Evolutionary conservation across 2,888 invertebrate genomes (phyloP).

Genomic region (Catocala nupta): DNA sequence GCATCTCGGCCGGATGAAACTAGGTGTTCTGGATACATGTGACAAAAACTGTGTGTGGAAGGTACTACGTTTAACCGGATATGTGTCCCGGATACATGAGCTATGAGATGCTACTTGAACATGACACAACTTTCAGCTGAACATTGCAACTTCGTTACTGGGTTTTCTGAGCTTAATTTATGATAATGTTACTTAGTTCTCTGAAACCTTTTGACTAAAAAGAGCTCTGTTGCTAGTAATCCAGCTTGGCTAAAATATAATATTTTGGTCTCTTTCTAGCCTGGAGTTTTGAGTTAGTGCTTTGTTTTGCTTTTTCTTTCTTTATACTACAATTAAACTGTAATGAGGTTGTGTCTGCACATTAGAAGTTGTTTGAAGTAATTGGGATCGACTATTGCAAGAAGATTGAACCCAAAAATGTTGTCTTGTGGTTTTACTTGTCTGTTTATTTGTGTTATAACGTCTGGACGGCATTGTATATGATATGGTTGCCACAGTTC

Average conservation of each 20-base stretch:
- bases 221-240: neutral
- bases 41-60: conserved; percentile 44
- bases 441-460: too few relatives aligned
- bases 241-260: neutral
- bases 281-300: neutral
- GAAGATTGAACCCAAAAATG: too few relatives aligned
- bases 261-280: neutral
- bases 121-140: conserved; percentile 23
- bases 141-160: conserved; percentile 1
- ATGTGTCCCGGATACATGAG: conserved; percentile 52
- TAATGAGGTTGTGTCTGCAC: too few relatives aligned
- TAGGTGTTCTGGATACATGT: conserved; percentile 53
- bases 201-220: neutral
- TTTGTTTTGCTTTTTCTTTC: too few relatives aligned
- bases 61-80: conserved; percentile 38
- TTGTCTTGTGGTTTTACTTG: too few relatives aligned
- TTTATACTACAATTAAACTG: too few relatives aligned
- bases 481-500: too few relatives aligned
- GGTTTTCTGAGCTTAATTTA: conserved; percentile 1
- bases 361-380: too few relatives aligned
- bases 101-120: conserved; percentile 40
- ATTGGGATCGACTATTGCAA: too few relatives aligned
- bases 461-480: too few relatives aligned
- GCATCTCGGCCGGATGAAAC: conserved; percentile 51
- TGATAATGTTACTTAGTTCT: neutral